phyloP scores from a whole-genome alignment of 1,140 invertebrate genomes.

The Wiebesia pumilae region DNA sequence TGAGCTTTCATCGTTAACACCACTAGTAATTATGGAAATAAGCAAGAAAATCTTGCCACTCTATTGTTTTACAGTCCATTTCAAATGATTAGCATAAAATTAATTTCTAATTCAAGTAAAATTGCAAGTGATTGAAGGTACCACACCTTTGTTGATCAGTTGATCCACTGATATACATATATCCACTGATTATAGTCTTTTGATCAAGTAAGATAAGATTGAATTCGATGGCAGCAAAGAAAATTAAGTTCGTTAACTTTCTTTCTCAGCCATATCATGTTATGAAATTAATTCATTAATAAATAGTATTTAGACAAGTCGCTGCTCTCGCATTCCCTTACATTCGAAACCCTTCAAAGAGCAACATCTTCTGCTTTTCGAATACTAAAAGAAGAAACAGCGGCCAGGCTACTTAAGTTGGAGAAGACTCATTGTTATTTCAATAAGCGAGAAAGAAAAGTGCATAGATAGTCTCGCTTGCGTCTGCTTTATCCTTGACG shows the following conservation, averaged over 20 bases:
- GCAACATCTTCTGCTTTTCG: not conserved
- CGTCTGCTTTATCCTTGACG: constrained; percentile 21
- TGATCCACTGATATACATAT: not conserved
- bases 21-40: too few relatives aligned
- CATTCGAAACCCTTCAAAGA: not conserved
- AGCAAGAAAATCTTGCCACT: too few relatives aligned
- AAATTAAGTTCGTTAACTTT: too few relatives aligned
- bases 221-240: too few relatives aligned
- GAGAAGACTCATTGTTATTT: constrained; percentile 49
- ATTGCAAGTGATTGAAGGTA: not conserved
- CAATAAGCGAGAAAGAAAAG: constrained; percentile 15
- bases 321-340: not conserved
- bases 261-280: not conserved
- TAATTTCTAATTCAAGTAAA: not conserved
- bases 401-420: constrained; percentile 34
- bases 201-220: too few relatives aligned
- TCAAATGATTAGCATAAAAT: too few relatives aligned
- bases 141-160: too few relatives aligned
- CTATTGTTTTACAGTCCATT: too few relatives aligned
- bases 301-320: not conserved
- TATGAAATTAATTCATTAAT: not conserved
- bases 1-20: too few relatives aligned
- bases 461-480: constrained; percentile 15
- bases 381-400: not conserved
- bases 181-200: not conserved